A percentile compares a stretch with the other conserved stretches of the same genome.
phyloP scores from a whole-genome alignment of 1,140 invertebrate species.

The Caenorhabditis brenneri region DNA sequence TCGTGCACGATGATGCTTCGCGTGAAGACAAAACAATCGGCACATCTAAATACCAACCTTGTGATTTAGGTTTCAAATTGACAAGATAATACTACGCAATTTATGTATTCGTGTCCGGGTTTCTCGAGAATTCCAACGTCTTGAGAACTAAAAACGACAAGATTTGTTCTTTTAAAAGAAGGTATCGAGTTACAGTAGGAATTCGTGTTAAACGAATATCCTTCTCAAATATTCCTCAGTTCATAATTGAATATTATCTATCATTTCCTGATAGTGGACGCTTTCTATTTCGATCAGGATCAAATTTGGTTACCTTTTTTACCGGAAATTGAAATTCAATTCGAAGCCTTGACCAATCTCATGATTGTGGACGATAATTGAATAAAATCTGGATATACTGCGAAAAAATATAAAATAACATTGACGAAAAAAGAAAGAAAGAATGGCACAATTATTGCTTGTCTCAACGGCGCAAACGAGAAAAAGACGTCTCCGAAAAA shows the following conservation, averaged over 20 bases:
- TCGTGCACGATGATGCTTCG: background rate
- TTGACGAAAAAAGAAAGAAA: background rate
- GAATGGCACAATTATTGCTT: background rate
- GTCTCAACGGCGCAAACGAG: background rate
- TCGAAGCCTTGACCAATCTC: too few relatives aligned
- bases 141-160: background rate
- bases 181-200: background rate
- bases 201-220: too few relatives aligned
- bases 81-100: background rate
- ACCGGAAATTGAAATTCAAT: too few relatives aligned
- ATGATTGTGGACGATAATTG: too few relatives aligned
- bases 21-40: background rate
- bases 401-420: background rate
- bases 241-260: too few relatives aligned
- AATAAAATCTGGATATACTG: too few relatives aligned
- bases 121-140: background rate
- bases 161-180: background rate
- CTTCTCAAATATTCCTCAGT: too few relatives aligned
- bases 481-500: background rate
- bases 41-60: background rate
- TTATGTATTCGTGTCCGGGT: background rate
- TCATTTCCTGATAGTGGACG: too few relatives aligned
- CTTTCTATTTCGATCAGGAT: too few relatives aligned
- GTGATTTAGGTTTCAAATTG: background rate
- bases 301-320: too few relatives aligned